Conservation (phyloP, 2,888 invertebrate genomes). For the Lamproptera curius region DNA sequence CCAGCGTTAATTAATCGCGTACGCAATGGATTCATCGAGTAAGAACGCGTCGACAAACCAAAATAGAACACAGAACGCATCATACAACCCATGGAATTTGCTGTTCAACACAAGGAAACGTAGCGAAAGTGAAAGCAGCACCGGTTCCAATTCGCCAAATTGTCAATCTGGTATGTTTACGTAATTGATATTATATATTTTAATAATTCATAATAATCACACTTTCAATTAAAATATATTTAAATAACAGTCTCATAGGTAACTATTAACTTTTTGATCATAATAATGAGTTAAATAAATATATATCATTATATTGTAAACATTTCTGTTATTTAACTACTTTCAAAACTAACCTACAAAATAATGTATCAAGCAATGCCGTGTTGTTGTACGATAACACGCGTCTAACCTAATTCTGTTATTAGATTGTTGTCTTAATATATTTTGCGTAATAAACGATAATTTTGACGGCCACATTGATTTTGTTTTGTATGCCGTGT, state of each 20-base stretch:
- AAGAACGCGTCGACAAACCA: conserved; percentile 45
- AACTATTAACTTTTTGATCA: too few species aligned
- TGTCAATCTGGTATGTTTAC: conserved; percentile 54
- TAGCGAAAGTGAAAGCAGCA: conserved; percentile 67
- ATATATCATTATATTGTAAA: too few species aligned
- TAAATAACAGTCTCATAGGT: too few species aligned
- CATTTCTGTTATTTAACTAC: too few species aligned
- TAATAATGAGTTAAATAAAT: too few species aligned
- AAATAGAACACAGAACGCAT: conserved; percentile 40
- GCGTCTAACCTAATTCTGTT: conserved; percentile 1
- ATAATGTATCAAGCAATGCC: not conserved
- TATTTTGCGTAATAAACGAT: not conserved
- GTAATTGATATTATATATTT: too few species aligned
- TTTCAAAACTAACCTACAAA: conserved; percentile 2
- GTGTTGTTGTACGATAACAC: conserved; percentile 1
- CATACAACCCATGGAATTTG: conserved; percentile 65
- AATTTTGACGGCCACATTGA: not conserved
- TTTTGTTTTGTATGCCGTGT: not conserved
- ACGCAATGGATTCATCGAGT: conserved; percentile 53
- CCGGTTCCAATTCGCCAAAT: conserved; percentile 48
- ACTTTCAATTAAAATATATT: too few species aligned
- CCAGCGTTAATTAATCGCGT: not conserved
- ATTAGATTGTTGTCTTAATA: not conserved
- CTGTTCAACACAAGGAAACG: conserved; percentile 59
- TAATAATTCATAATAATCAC: too few species aligned